Conservation (phyloP, 1,140 invertebrate genomes). For the Ceratina calcarata region DNA sequence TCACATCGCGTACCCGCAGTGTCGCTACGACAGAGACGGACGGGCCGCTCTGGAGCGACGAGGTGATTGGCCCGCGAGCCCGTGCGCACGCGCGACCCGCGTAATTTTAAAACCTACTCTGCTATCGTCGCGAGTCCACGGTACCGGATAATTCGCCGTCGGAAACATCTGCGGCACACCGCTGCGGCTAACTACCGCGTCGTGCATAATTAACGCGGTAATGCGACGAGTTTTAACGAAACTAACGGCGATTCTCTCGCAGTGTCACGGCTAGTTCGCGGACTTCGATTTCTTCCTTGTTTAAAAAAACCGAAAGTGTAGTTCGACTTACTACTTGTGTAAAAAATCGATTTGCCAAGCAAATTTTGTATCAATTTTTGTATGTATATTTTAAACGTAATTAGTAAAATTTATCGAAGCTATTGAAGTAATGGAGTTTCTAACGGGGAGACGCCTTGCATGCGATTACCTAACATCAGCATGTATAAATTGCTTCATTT, state of each 20-base stretch:
- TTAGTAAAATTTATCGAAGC: neutral
- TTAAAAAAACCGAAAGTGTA: no score
- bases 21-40: conserved; percentile 64
- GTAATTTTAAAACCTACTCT: conserved; percentile 52
- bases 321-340: no score
- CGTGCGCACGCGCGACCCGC: conserved; percentile 62
- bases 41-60: conserved; percentile 47
- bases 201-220: neutral
- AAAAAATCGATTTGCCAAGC: neutral
- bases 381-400: neutral
- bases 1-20: conserved; percentile 65
- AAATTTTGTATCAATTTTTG: neutral
- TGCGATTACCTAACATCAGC: neutral
- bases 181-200: no score
- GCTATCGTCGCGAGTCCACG: conserved; percentile 1
- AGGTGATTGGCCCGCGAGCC: conserved; percentile 59
- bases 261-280: no score
- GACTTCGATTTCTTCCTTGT: no score
- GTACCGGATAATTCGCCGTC: conserved; percentile 15
- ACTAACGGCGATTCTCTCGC: neutral
- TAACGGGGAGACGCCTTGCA: neutral
- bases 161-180: neutral
- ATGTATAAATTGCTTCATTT: neutral
- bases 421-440: neutral
- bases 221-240: neutral